These are phyloP conservation scores for Heliopora coerulea DNA, from an alignment of 92 coral and sea anemone species.

Conservation along the genomic window DNA sequence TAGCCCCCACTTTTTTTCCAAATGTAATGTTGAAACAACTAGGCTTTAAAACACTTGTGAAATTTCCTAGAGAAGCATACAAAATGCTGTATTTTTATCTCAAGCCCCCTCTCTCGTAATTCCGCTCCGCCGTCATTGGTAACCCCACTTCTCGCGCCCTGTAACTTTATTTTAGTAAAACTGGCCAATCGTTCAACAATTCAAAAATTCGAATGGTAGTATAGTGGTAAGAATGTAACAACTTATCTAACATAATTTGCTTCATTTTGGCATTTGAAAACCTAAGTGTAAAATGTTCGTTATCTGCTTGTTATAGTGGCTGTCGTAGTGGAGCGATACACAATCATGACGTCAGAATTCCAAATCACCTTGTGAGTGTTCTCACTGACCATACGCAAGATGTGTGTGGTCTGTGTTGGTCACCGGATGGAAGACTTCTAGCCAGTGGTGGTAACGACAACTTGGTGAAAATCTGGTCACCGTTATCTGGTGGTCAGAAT, in stretches of 20 bases:
- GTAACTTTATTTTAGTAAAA: too few relatives aligned
- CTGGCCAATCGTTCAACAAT: too few relatives aligned
- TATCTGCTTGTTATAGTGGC: slow-evolving; percentile 56
- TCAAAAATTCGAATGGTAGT: too few relatives aligned
- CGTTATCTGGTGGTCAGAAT: slow-evolving; percentile 28
- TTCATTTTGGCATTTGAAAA: neutral
- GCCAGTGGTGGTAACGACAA: slow-evolving; percentile 99
- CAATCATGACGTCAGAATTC: slow-evolving; percentile 90
- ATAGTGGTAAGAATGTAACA: too few relatives aligned
- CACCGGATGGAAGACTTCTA: slow-evolving; percentile 84
- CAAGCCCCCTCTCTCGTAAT: too few relatives aligned
- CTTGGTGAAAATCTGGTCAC: slow-evolving; percentile 84
- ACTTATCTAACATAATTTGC: neutral
- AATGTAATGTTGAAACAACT: too few relatives aligned
- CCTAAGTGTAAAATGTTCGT: neutral
- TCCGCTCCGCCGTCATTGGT: too few relatives aligned
- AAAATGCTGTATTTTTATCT: too few relatives aligned
- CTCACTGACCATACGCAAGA: slow-evolving; percentile 86
- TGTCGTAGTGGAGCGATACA: slow-evolving; percentile 88
- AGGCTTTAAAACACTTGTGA: too few relatives aligned
- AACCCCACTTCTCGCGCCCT: too few relatives aligned
- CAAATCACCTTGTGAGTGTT: slow-evolving; percentile 72
- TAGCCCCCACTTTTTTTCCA: too few relatives aligned
- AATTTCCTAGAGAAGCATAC: too few relatives aligned
- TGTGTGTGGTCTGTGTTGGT: slow-evolving; percentile 94